Base-by-base conservation (phyloP, 1,140 invertebrate genomes). In the Acromyrmex charruanus region DNA sequence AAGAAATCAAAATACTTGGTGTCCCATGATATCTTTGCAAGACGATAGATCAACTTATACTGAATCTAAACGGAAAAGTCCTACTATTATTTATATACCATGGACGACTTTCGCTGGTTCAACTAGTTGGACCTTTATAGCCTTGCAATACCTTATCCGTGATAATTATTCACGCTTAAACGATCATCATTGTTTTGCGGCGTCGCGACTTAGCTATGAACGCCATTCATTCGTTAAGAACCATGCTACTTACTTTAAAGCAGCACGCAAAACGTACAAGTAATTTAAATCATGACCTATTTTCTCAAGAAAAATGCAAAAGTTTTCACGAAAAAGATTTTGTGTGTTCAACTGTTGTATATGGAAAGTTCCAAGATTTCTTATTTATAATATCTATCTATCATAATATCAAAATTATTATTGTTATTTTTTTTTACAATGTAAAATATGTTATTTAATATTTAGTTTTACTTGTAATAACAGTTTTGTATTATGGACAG, bases 1-100 rank as follows among this genome's bases (percentile, higher is more conserved):
- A 44, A 28, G 21, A 44, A 6, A 16, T 3, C 0, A 28, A 90
- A 88, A 16, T 88, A 93, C 93, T 90, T 88, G 80, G 55, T 86
- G 79, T 74, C 80, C 71, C 93, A 92, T 94, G 84, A 77, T 82
- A 63, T 35, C 71, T 79, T 87, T 65, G 66, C 44, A 80, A 58
- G 55, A 44, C 72, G 61, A 86, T 88, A 85, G 89, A 87, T 87
- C 53, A 75, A 92, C 55, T 68, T 87, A 55, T 69, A 94, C 93
- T 94, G 92, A 90, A 93, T 87, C 58, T 44, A 68, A 79, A 85
- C 71, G 68, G 77, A 87, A 77, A 79, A 74, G 72, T 72, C 77
- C 7, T 68, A 79, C 71, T 85, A 94, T 93, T 94, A 95, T 95
- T 95, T 95, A 95, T 95, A 93, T 65, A 94, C 87, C 61, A 75